A percentile compares a stretch with the other conserved stretches of the same genome.
Conservation (phyloP, 2,113 vertebrate species). For the Chionomys nivalis region DNA sequence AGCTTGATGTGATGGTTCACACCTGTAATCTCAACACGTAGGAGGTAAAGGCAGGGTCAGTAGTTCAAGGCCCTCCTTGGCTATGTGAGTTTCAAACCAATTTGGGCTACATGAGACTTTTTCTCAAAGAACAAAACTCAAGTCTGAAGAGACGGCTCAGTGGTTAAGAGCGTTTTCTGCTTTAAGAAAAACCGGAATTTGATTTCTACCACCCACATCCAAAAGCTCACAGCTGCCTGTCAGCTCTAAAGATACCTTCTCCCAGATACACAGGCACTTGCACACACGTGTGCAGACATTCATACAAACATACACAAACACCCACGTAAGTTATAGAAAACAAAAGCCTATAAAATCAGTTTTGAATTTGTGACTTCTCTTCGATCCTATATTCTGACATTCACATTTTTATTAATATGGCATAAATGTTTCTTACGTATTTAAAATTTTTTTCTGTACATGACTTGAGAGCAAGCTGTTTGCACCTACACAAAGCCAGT, state of each 20-base stretch:
- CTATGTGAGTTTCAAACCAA: background rate
- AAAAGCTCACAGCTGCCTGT: too few relatives aligned
- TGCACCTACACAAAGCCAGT: background rate
- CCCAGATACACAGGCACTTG: too few relatives aligned
- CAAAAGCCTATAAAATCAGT: background rate
- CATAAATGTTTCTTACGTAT: constrained; percentile 3
- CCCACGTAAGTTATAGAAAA: background rate
- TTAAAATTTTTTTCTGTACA: constrained; percentile 8
- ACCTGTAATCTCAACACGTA: background rate
- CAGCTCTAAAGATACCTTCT: too few relatives aligned
- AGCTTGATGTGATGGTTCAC: background rate
- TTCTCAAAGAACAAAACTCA: background rate
- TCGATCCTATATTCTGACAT: background rate
- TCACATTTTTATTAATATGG: background rate
- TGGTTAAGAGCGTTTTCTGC: background rate
- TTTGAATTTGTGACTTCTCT: constrained; percentile 1
- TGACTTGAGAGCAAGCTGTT: background rate
- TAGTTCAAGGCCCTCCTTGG: too few relatives aligned
- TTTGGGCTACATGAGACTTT: background rate
- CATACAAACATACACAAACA: too few relatives aligned
- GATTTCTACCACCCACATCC: too few relatives aligned
- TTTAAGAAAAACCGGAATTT: background rate
- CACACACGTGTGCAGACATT: too few relatives aligned
- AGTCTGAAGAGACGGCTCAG: background rate
- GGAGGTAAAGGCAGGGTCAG: background rate